Conservation (phyloP, 2,888 invertebrate species). For the Unio delphinus region DNA sequence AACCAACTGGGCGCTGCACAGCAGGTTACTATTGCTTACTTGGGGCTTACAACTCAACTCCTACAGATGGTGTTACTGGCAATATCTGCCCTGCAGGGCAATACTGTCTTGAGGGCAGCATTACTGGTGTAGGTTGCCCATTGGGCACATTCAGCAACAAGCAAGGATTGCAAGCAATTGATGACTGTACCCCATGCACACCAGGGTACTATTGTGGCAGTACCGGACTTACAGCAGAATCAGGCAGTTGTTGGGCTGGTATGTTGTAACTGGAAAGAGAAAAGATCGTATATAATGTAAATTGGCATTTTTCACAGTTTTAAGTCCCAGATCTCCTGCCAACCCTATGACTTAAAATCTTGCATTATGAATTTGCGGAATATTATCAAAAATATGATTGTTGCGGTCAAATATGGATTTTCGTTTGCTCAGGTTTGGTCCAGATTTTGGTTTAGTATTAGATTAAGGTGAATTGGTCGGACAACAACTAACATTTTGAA, state of each 20-base stretch:
- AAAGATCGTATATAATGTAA: no score
- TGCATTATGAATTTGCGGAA: no score
- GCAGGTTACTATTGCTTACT: conserved; percentile 62
- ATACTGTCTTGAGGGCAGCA: conserved; percentile 61
- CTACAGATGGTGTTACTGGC: conserved; percentile 63
- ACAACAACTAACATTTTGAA: no score
- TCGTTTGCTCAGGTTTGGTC: no score
- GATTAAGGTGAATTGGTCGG: no score
- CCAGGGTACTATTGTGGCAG: conserved; percentile 64
- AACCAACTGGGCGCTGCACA: conserved; percentile 56
- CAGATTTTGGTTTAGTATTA: no score
- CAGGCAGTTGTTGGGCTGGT: conserved; percentile 67
- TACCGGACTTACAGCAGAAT: conserved; percentile 59
- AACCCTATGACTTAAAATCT: no score
- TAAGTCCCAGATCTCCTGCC: no score
- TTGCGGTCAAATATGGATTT: no score
- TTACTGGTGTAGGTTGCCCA: conserved; percentile 59
- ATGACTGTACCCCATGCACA: conserved; percentile 60
- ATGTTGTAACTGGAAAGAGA: conserved; percentile 7
- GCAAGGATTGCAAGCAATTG: conserved; percentile 48
- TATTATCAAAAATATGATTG: no score
- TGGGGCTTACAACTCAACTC: conserved; percentile 59
- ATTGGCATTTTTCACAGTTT: no score
- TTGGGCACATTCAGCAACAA: conserved; percentile 61
- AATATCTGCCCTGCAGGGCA: conserved; percentile 61